Conservation (phyloP, 2,113 vertebrate genomes). For the Myotis lucifugus region DNA sequence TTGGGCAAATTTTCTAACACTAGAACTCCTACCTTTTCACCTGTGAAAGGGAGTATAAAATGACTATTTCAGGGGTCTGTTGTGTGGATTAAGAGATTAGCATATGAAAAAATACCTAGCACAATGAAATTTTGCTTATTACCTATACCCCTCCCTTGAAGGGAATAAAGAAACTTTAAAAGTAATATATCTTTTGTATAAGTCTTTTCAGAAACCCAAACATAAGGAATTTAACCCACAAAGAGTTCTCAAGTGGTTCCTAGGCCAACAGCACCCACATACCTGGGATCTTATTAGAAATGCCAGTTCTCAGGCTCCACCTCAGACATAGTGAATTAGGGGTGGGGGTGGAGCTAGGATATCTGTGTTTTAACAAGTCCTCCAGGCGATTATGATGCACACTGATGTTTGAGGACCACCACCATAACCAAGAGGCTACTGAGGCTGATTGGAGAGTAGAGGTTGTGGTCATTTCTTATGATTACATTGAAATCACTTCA, state of each 20-base stretch:
- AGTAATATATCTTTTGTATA: not conserved
- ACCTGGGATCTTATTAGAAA: constrained; percentile 1
- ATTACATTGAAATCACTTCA: not conserved
- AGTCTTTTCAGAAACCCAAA: constrained; percentile 37
- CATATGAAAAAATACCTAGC: not conserved
- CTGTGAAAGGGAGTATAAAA: not conserved
- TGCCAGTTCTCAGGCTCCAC: not conserved
- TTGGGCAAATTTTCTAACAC: not conserved
- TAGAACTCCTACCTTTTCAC: not conserved
- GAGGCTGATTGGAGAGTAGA: not conserved
- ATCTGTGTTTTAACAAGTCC: not conserved
- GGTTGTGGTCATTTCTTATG: not conserved
- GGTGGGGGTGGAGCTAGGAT: not conserved
- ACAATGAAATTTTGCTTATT: not conserved
- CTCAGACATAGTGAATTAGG: not conserved
- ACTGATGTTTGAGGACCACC: not conserved
- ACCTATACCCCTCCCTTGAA: not conserved
- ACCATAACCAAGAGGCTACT: not conserved
- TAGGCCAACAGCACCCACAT: not conserved
- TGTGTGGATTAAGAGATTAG: not conserved
- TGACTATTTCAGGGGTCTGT: not conserved
- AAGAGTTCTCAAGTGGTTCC: not conserved
- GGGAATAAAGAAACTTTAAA: not conserved
- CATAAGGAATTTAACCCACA: not conserved
- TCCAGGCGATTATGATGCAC: not conserved